These are phyloP conservation scores for Anableps anableps DNA, from an alignment of 2,797 vertebrate species.

Conservation along the genomic window DNA sequence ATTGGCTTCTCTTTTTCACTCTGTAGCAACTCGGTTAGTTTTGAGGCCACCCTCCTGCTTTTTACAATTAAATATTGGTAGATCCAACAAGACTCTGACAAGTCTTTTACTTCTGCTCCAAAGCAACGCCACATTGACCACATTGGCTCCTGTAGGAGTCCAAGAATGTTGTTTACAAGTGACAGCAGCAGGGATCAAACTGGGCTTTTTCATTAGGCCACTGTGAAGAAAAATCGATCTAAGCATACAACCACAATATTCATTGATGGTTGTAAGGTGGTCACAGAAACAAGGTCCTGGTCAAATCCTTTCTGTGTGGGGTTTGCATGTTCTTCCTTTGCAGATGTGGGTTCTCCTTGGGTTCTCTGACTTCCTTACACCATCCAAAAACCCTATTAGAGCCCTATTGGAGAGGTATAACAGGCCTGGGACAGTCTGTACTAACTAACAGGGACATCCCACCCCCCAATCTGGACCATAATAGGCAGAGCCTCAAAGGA, in stretches of 20 bases:
- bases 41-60: conserved; percentile 16
- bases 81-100: neutral
- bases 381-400: too few species aligned
- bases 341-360: neutral
- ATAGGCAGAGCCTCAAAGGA: conserved; percentile 1
- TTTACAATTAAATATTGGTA: conserved; percentile 5
- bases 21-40: conserved; percentile 4
- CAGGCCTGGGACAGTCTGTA: neutral
- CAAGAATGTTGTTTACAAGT: neutral
- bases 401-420: neutral
- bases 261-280: too few species aligned
- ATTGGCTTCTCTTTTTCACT: conserved; percentile 27
- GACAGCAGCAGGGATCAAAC: neutral
- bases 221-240: neutral
- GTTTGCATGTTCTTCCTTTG: neutral
- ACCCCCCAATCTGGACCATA: neutral
- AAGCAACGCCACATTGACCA: neutral
- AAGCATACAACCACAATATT: too few species aligned
- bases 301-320: neutral
- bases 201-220: neutral
- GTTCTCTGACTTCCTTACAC: neutral
- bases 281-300: neutral
- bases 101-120: neutral
- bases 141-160: neutral
- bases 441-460: neutral